These are phyloP conservation scores for Holothuria leucospilota DNA, from an alignment of 53 echinoderm and acorn worm genomes.

Conservation along the genomic window DNA sequence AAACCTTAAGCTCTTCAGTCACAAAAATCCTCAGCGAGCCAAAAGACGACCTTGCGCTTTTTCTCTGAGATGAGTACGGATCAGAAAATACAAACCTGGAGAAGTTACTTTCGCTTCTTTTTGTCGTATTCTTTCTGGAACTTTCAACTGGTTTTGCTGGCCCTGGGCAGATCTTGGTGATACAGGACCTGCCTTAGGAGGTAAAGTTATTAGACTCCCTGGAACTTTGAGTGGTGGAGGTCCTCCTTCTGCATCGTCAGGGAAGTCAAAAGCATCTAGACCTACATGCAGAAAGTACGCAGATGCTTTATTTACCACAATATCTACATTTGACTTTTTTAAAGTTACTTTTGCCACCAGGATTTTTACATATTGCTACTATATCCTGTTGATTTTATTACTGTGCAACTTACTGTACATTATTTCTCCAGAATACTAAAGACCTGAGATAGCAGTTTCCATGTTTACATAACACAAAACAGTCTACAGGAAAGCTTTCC, in stretches of 20 bases:
- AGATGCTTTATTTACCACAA: not conserved
- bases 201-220: not conserved
- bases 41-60: too few relatives aligned
- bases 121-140: constrained; percentile 25
- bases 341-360: not conserved
- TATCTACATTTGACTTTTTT: not conserved
- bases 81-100: not conserved
- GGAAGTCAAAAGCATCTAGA: constrained; percentile 31
- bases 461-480: too few relatives aligned
- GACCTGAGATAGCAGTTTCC: too few relatives aligned
- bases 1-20: too few relatives aligned
- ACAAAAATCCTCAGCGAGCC: too few relatives aligned
- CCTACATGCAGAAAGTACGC: not conserved
- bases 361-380: too few relatives aligned
- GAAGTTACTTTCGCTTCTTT: not conserved
- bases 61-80: too few relatives aligned
- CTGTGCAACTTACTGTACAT: too few relatives aligned
- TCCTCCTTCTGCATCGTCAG: not conserved
- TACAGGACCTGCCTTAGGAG: constrained; percentile 4
- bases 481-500: too few relatives aligned
- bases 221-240: constrained; percentile 24
- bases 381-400: too few relatives aligned
- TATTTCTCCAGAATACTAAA: too few relatives aligned
- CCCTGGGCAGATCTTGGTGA: not conserved
- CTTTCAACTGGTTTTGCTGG: not conserved